Percentiles rank a stretch among this genome's conserved stretches.
Evolutionary conservation across 1,140 invertebrate genomes (phyloP).

Genomic region (Hylaeus anthracinus): DNA sequence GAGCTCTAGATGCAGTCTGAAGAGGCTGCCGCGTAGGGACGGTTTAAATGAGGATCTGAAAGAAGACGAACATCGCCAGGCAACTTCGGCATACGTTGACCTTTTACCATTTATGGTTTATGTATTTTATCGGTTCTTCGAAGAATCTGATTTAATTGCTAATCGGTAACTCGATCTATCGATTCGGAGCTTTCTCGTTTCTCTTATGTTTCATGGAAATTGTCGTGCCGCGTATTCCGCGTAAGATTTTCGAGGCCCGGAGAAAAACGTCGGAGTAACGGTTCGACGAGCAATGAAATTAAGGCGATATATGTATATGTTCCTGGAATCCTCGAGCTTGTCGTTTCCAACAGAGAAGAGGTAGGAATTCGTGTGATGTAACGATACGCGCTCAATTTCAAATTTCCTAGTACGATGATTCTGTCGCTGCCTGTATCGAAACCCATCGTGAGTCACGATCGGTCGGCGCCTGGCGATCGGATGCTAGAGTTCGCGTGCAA

Average conservation of each 20-base stretch:
- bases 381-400: constrained; percentile 50
- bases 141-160: background rate
- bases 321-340: constrained; percentile 18
- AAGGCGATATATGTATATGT: background rate
- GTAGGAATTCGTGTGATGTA: constrained; percentile 35
- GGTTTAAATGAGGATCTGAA: constrained; percentile 45
- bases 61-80: background rate
- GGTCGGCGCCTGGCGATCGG: constrained; percentile 51
- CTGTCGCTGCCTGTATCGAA: constrained; percentile 28
- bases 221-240: background rate
- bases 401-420: constrained; percentile 65
- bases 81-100: background rate
- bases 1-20: constrained; percentile 49
- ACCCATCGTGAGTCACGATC: constrained; percentile 43
- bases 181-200: background rate
- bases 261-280: constrained; percentile 7
- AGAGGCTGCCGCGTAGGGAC: constrained; percentile 34
- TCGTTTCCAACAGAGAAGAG: constrained; percentile 27
- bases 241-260: background rate
- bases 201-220: background rate
- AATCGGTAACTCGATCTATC: no score
- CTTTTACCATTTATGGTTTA: background rate
- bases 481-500: background rate
- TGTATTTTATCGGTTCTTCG: background rate
- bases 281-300: background rate